Evolutionary conservation across 2,797 vertebrate species (phyloP), one percentile per base, ranked within the genome.

Genomic region (Lithobates pipiens): DNA sequence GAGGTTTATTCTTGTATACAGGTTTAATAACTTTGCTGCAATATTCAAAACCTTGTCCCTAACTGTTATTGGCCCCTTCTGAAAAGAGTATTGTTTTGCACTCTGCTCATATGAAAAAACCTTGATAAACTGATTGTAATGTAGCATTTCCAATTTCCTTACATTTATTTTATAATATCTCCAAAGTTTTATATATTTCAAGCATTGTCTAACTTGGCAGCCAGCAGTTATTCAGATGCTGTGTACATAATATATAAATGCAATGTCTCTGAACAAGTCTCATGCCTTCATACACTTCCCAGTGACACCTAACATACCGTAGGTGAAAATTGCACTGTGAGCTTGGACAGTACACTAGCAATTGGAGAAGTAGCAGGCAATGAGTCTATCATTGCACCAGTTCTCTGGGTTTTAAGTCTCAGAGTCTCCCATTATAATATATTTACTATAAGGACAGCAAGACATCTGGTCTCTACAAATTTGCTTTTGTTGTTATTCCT

Each of bases 391-490:
- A 32, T 29, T 57, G 80, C 72, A 54, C 71, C 71, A 67, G 70
- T 80, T 77, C 68, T 78, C 77, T 71, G 77, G 77, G 76, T 61
- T 80, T 46, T n/a, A 25, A 54, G 42, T 27, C 70, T 74, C 71
- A 54, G 65, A 25, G 42, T 18, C 70, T 74, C 63, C 71, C 61
- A 72, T 80, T 42, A 75, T 80, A 85, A 74, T 80, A 80, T 71
- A 80, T 68, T 25, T 77, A 80, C 63, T 76, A 80, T 85, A 85
- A 76, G 84, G 71, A 29, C 61, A 81, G 34, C 18, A 73, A 82
- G 72, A 65, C 78, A 86, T 86, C 84, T 86, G 77, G 29, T 73
- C 63, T 80, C 77, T 39, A 29, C 16, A 76, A 78, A 69, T 81
- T 81, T 61, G 78, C 44, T 27, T 82, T 76, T 86, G 44, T 85